Conservation (phyloP, 2,797 vertebrate species). For the Lutjanus campechanus region DNA sequence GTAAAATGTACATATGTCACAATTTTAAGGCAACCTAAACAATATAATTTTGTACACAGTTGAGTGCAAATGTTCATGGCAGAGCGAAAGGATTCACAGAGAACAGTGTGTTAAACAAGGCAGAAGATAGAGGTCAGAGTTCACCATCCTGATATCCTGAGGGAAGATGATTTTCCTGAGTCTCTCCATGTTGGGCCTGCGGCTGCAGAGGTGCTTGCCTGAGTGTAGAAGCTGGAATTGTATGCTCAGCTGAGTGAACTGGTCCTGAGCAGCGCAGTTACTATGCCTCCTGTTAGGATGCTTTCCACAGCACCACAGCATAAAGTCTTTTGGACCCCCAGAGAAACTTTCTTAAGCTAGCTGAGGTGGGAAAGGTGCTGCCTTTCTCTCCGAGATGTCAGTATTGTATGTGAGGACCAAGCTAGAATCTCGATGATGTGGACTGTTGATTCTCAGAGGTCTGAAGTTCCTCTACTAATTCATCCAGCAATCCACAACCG, state of each 20-base stretch:
- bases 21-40: background rate
- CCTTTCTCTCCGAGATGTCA: background rate
- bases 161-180: background rate
- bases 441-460: background rate
- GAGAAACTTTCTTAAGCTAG: background rate
- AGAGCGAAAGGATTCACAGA: background rate
- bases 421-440: background rate
- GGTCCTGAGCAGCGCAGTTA: conserved; percentile 12
- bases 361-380: background rate
- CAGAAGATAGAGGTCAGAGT: background rate
- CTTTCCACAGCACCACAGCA: conserved; percentile 11
- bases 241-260: background rate
- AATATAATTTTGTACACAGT: background rate
- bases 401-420: background rate
- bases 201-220: background rate
- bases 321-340: background rate
- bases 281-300: background rate
- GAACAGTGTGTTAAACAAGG: background rate
- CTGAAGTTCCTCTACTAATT: background rate
- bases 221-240: too few relatives aligned
- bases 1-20: background rate
- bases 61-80: background rate
- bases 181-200: conserved; percentile 17
- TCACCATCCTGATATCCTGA: background rate
- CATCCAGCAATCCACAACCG: background rate